Evolutionary conservation across 2,797 vertebrate genomes (phyloP).

Genomic region (Lateolabrax maculatus): DNA sequence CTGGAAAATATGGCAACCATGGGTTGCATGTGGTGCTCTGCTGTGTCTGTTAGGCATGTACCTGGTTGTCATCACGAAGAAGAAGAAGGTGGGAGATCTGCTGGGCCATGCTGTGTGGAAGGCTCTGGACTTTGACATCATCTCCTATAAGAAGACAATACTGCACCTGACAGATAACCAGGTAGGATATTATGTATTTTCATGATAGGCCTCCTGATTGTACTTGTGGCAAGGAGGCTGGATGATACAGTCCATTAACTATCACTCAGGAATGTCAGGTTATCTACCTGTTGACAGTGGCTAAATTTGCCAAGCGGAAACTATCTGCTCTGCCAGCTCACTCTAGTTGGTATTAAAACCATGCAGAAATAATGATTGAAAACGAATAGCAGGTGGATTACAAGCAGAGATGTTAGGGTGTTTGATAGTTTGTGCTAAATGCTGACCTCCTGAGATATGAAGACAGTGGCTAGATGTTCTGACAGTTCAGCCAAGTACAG

Average conservation of each 20-base stretch:
- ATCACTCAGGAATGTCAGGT: background rate
- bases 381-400: too few species aligned
- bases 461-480: too few species aligned
- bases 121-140: conserved; percentile 93
- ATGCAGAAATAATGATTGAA: background rate
- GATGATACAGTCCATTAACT: background rate
- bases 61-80: conserved; percentile 96
- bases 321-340: background rate
- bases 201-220: background rate
- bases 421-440: too few species aligned
- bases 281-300: background rate
- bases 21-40: background rate
- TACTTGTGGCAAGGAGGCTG: background rate
- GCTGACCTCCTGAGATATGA: too few species aligned
- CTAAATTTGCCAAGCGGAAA: background rate
- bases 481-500: too few species aligned
- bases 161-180: conserved; percentile 97
- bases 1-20: background rate
- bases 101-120: conserved; percentile 95
- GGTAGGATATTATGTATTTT: conserved; percentile 69
- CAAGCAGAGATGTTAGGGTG: too few species aligned
- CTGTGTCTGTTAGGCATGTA: conserved; percentile 87
- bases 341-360: background rate
- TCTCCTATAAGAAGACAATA: conserved; percentile 97
- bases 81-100: conserved; percentile 94